Base-by-base conservation (phyloP, 1,140 invertebrate genomes). In the Meloidogyne floridensis region DNA sequence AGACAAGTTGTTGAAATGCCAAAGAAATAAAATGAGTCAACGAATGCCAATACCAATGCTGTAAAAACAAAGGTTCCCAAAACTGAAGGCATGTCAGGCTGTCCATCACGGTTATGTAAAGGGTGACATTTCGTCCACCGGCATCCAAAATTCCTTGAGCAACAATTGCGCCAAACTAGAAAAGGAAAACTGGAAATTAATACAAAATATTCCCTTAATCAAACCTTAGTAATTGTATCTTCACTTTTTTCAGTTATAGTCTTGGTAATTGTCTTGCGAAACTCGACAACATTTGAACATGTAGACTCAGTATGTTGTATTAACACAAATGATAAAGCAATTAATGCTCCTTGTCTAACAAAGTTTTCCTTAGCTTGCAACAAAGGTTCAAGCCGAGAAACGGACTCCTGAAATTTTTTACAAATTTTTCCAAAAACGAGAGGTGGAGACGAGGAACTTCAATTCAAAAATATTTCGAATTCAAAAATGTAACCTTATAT, bases 1-100 rank as follows among this genome's bases (percentile, higher is more conserved):
- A 99, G 88, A 88, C 95, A 96, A 0, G 97, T 98, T 1, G 98
- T 0, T 95, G 96, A 89, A 99, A 98, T 0, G 97, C 95, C 77
- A 99, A 91, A 3, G 95, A 95, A 70, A 99, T 91, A 86, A 97
- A 98, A 90, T 98, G 96, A 0, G 96, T 94, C 74, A 99, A 91
- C 0, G 98, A 97, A 93, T 98, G 99, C 98, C 98, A 99, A 90
- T 98, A 99, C 98, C 98, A 99, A 90, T 98, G 98, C 90, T 99
- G 97, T 0, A 96, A 96, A 91, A 99, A 98, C 94, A 70, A 99
- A 90, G 91, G 97, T 94, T n/a, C 98, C 98, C 1, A 99, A 97
- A 4, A 99, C 96, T 3, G 96, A 95, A 74, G 96, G 92, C 93
- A 98, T 95, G 91, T 98, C 97, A 73, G 95, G 97, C 90, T 99